These are phyloP conservation scores for Alectoris magna DNA, from an alignment of 2,797 vertebrate genomes.

Conservation along the genomic window DNA sequence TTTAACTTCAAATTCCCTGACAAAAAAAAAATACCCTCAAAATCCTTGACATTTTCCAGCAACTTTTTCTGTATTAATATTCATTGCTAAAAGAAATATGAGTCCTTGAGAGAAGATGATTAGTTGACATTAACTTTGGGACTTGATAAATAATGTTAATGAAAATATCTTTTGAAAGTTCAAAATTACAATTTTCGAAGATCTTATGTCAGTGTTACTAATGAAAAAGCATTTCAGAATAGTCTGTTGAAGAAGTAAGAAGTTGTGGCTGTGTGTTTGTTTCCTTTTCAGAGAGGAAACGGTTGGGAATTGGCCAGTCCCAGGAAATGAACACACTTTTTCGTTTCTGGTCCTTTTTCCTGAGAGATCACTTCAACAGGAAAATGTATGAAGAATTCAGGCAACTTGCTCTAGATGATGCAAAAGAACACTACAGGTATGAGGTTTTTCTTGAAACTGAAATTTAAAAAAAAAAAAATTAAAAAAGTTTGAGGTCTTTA, in stretches of 20 bases:
- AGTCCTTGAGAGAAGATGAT: neutral
- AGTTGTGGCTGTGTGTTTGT: neutral
- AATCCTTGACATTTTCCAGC: too few species aligned
- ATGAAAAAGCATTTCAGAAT: neutral
- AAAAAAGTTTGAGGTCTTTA: neutral
- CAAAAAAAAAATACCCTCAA: neutral
- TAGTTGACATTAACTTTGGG: neutral
- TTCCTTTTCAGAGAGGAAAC: constrained; percentile 88
- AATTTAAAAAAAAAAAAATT: too few species aligned
- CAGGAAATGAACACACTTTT: constrained; percentile 99
- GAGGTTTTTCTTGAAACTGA: neutral
- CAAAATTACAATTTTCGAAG: neutral
- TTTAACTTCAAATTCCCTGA: neutral
- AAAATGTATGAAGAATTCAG: constrained; percentile 99
- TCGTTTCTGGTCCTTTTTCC: constrained; percentile 98
- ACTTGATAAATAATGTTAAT: neutral
- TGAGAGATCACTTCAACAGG: constrained; percentile 95
- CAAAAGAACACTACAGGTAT: constrained; percentile 95
- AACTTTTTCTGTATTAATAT: neutral
- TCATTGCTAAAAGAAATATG: neutral
- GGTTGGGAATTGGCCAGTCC: constrained; percentile 92
- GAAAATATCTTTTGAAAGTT: neutral
- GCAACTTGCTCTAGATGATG: constrained; percentile 90
- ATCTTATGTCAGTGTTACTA: neutral
- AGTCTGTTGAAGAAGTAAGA: neutral